Evolutionary conservation across 2,888 invertebrate species (phyloP), one percentile per base, ranked within the genome.

Genomic region (Dendrolimus pini): DNA sequence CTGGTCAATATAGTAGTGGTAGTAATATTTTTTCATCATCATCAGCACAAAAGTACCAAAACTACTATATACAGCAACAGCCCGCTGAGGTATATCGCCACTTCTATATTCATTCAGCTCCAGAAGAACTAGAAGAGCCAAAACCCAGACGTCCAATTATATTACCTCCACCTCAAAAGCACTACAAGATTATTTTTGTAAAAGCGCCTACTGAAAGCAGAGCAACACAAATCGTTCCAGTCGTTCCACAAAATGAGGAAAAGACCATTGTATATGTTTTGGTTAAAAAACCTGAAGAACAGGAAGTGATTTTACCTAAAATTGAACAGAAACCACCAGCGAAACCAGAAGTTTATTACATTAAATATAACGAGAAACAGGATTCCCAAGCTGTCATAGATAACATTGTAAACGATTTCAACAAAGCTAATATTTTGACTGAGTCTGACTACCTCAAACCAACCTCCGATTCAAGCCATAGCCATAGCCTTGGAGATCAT

Each of bases 111-210:
- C 88, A 89, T 63, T 75, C 84, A 2, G 91, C 92, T 1, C 89
- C 89, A 1, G 89, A 89, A 72, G 89, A 90, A 54, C 85, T 84
- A 7, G 92, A 92, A 70, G 77, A 82, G 63, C 83, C 92, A 55
- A 93, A 92, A 59, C 83, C 89, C 58, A 92, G 93, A 65, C 92
- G 93, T 12, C 92, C 94, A 59, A 79, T 89, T 1, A 88, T 91
- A 1, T 80, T 92, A 1, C 93, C 94, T 7, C 92, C 94, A 47
- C 91, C 95, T 18, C 94, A 95, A 76, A 95, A 95, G 70, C 95
- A 95, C 78, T 94, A 95, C 91, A 95, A 95, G 77, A 95, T 95
- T 69, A 95, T 95, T 78, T 95, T 95, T 89, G 95, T 95, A 75
- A 95, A 95, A 80, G 93, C 95, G 9, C 95, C 95, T 56, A 91